These are phyloP conservation scores for Haemorhous mexicanus DNA, from an alignment of 2,113 vertebrate species.

Conservation along the genomic window DNA sequence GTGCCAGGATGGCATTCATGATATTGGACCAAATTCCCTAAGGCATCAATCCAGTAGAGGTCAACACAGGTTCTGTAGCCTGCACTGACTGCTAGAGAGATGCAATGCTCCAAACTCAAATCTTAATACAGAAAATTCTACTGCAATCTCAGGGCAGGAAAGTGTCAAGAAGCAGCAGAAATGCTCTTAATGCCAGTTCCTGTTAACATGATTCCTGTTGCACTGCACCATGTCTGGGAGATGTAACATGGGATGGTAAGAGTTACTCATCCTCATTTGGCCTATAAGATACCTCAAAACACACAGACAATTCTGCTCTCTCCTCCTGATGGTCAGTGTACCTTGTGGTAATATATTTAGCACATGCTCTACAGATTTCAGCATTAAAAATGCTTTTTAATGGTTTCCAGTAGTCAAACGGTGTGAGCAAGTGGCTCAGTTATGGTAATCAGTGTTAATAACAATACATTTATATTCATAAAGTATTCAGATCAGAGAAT, in stretches of 20 bases:
- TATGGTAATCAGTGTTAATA: neutral
- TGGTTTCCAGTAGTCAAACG: neutral
- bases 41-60: neutral
- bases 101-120: neutral
- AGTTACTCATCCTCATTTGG: neutral
- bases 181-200: neutral
- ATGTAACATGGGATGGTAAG: neutral
- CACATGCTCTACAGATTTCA: neutral
- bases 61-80: neutral
- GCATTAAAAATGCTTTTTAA: neutral
- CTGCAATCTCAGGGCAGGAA: neutral
- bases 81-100: neutral
- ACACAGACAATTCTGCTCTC: neutral
- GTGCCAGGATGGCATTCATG: neutral
- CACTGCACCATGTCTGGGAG: neutral
- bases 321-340: neutral
- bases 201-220: too few species aligned
- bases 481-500: neutral
- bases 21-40: neutral
- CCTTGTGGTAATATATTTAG: neutral
- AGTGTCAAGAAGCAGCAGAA: neutral
- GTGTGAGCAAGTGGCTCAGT: neutral
- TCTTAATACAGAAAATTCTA: neutral
- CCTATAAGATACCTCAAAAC: neutral
- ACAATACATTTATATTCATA: neutral